phyloP scores from a whole-genome alignment of 1,140 invertebrate genomes.

The Contarinia nasturtii region DNA sequence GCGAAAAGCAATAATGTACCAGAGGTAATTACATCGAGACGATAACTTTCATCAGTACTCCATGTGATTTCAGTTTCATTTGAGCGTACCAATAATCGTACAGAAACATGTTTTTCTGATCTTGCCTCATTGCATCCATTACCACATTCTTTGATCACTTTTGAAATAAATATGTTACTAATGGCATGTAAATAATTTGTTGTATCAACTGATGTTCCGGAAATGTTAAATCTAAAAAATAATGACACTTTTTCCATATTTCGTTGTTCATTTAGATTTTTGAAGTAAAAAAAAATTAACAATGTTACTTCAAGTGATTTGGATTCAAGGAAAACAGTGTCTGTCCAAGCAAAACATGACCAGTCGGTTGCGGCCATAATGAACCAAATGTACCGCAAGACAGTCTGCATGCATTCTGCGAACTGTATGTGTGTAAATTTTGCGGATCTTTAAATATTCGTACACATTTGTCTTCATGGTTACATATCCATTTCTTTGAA shows the following conservation, averaged over 20 bases:
- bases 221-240: constrained; percentile 15
- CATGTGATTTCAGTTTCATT: constrained; percentile 30
- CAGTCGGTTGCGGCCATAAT: constrained; percentile 51
- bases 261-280: constrained; percentile 3
- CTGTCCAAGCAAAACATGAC: constrained; percentile 21
- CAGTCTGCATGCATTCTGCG: constrained; percentile 35
- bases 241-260: constrained; percentile 3
- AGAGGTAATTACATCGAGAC: constrained; percentile 32
- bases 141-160: constrained; percentile 33
- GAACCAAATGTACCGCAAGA: constrained; percentile 43
- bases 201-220: constrained; percentile 4
- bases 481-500: background rate
- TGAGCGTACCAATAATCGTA: constrained; percentile 29
- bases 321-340: constrained; percentile 32
- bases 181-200: constrained; percentile 27
- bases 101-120: constrained; percentile 27
- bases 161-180: constrained; percentile 29
- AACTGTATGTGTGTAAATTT: constrained; percentile 16
- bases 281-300: no score
- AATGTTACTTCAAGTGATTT: constrained; percentile 27
- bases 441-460: constrained; percentile 1
- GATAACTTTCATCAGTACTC: constrained; percentile 43
- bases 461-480: background rate
- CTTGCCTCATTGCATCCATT: constrained; percentile 27
- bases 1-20: constrained; percentile 17